phyloP scores from a whole-genome alignment of 2,113 vertebrate genomes.

The Chinchilla lanigera region DNA sequence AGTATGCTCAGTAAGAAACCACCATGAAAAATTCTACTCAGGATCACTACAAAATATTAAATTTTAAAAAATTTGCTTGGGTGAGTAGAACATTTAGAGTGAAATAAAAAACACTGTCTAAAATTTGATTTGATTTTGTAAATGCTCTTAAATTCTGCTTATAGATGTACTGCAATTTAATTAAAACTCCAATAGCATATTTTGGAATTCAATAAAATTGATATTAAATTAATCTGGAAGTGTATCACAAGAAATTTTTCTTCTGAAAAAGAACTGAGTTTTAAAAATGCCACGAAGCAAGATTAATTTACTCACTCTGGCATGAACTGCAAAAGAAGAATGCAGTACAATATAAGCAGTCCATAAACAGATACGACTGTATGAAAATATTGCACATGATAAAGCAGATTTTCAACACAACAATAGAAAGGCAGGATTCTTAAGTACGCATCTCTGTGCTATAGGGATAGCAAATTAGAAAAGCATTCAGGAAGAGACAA shows the following conservation, averaged over 20 bases:
- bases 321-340: slow-evolving; percentile 11
- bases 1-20: background rate
- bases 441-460: background rate
- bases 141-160: background rate
- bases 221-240: slow-evolving; percentile 21
- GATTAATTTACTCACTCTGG: slow-evolving; percentile 1
- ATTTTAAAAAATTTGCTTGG: slow-evolving; percentile 7
- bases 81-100: background rate
- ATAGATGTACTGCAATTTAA: background rate
- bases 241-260: background rate
- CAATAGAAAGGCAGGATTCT: background rate
- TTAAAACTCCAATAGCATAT: background rate
- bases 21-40: background rate
- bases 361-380: background rate
- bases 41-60: background rate
- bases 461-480: background rate
- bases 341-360: background rate
- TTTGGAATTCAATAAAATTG: slow-evolving; percentile 34
- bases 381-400: background rate
- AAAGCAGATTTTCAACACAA: background rate
- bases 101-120: slow-evolving; percentile 15
- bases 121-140: slow-evolving; percentile 32
- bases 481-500: slow-evolving; percentile 27
- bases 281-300: slow-evolving; percentile 34
- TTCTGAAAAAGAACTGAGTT: background rate